Conservation (phyloP, 2,113 vertebrate genomes). For the Daphoenositta chrysoptera region DNA sequence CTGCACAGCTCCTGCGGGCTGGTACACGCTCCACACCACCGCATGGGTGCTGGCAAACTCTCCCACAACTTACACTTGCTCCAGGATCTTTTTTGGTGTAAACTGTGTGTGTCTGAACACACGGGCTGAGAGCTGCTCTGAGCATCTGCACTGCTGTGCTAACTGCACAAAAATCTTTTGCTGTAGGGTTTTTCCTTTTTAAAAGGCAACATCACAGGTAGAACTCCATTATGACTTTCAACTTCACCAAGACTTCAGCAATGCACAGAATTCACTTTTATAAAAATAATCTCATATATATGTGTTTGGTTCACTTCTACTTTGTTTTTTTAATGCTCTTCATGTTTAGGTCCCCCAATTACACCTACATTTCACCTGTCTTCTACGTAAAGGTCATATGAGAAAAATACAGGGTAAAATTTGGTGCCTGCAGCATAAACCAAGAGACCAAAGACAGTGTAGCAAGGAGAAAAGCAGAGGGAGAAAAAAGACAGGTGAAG, state of each 20-base stretch:
- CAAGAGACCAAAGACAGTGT: not conserved
- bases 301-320: not conserved
- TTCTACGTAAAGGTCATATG: not conserved
- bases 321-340: not conserved
- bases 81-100: not conserved
- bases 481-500: not conserved
- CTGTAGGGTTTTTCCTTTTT: not conserved
- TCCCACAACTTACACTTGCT: not conserved
- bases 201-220: not conserved
- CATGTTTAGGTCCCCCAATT: not conserved
- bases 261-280: not conserved
- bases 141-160: not conserved
- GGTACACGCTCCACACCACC: fast-evolving
- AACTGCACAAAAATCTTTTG: not conserved
- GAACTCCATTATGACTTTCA: not conserved
- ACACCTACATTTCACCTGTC: not conserved
- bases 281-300: not conserved
- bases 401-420: not conserved
- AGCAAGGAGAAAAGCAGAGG: not conserved
- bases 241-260: not conserved
- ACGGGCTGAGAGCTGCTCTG: not conserved
- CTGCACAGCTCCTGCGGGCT: not conserved
- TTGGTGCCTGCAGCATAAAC: not conserved
- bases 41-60: not conserved
- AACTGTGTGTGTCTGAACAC: not conserved